Evolutionary conservation across 2,113 vertebrate species (phyloP), one percentile per base, ranked within the genome.

Genomic region (Nerophis ophidion): DNA sequence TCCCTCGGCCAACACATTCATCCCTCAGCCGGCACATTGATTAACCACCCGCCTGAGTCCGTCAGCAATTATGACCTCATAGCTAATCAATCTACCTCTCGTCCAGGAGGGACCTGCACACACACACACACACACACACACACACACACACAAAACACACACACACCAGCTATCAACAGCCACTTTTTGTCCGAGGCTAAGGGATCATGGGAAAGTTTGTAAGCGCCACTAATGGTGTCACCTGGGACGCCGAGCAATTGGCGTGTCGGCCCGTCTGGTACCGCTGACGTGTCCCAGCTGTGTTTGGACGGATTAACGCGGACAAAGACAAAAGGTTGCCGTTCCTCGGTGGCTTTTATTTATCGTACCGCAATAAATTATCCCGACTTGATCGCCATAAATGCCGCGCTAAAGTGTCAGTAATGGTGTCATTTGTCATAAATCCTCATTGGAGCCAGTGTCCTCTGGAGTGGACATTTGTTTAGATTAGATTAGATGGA

Each of bases 61-160:
- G 84, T 84, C 81, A 79, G 83, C 82, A 87, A 89, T 89, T 86
- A 88, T 89, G 84, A 86, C 85, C 77, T 85, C 86, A 84, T 82
- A 36, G 62, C 84, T 85, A 85, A 90, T 89, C 84, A 81, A 87
- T 90, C 83, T 76, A 34, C 60, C 50, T 36, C 69, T 74, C 48
- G 8, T 67, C 61, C 11, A 58, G 68, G 72, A 66, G 79, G 70
- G 54, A 4, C 44, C 49, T 1, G 7, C 3, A n/a, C 19, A 12
- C 34, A 6, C 38, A 13, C 52, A 0, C 35, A 48, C 10, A 54
- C 8, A 10, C 26, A 26, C 19, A 26, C 19, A 26, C 19, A 26
- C 19, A 26, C 19, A 26, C 19, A 26, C 19, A 19, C 60, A 40
- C 48, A 47, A 35, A 19, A 7, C 40, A 10, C 49, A 0, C 36